phyloP scores from a whole-genome alignment of 2,888 invertebrate species.

The Conistra vaccinii region DNA sequence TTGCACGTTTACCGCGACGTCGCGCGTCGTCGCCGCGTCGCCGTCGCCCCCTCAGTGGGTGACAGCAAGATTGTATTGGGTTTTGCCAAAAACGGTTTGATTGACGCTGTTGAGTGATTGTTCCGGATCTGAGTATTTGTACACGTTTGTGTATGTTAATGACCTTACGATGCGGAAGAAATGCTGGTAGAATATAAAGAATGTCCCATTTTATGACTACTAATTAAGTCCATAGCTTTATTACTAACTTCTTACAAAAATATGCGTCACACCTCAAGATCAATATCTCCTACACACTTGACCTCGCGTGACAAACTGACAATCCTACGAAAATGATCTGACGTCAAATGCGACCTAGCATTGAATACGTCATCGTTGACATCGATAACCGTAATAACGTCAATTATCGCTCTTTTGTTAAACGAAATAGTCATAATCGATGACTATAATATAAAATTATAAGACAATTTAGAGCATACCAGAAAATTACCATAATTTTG shows the following conservation, averaged over 20 bases:
- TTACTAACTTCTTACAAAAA: neutral
- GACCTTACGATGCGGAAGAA: neutral
- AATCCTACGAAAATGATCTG: constrained; percentile 25
- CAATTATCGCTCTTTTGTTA: constrained; percentile 44
- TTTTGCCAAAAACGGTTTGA: constrained; percentile 10
- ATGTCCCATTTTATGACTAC: neutral
- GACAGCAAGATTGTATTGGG: constrained; percentile 1
- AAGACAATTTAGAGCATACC: constrained; percentile 27
- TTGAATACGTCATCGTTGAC: constrained; percentile 36
- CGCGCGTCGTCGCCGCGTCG: no score
- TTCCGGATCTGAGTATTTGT: neutral
- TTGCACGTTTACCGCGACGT: constrained; percentile 15
- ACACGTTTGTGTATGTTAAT: neutral
- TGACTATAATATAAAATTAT: constrained; percentile 44
- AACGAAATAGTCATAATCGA: constrained; percentile 43
- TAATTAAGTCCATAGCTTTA: neutral
- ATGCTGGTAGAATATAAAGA: neutral
- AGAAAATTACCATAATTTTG: constrained; percentile 5
- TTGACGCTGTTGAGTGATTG: neutral
- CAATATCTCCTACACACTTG: constrained; percentile 34
- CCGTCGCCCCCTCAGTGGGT: neutral
- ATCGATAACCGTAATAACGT: constrained; percentile 44
- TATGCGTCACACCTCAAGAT: neutral
- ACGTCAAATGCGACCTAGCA: constrained; percentile 53
- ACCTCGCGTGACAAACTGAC: constrained; percentile 30